Percentiles rank a stretch among this genome's conserved stretches.
Conservation (phyloP, 2,797 vertebrate species). For the Monodelphis domestica region DNA sequence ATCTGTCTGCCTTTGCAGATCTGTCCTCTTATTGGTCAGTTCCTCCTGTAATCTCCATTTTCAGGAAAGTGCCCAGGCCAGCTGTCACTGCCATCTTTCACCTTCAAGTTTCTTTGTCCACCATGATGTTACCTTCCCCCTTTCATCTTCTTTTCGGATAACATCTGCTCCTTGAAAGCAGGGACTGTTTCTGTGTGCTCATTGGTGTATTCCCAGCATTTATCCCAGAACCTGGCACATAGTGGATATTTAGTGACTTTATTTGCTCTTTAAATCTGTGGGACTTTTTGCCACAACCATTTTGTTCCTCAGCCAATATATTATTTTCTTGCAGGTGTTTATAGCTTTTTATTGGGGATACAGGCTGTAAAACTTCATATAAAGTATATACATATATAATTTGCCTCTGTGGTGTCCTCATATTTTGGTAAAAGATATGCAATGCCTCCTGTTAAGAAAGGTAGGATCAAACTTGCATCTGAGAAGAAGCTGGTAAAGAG, state of each 20-base stretch:
- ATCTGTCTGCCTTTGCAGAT: neutral
- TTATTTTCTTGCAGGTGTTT: neutral
- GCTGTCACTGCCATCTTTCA: neutral
- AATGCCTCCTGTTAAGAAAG: neutral
- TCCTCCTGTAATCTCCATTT: neutral
- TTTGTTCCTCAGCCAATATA: neutral
- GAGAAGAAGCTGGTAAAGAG: neutral
- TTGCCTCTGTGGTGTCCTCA: neutral
- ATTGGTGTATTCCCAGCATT: neutral
- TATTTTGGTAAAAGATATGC: neutral
- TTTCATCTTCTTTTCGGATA: neutral
- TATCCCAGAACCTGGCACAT: neutral
- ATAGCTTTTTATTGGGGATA: neutral
- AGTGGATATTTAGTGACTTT: neutral
- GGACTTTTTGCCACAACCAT: neutral
- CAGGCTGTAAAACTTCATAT: neutral
- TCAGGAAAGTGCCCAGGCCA: neutral
- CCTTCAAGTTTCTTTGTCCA: neutral
- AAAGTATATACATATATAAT: neutral
- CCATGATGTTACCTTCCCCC: neutral
- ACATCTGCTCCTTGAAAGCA: neutral
- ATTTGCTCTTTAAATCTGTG: neutral
- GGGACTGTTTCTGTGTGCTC: neutral
- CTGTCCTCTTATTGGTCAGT: neutral
- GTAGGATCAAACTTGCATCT: neutral